These are phyloP conservation scores for Phymanthus crucifer DNA, from an alignment of 92 coral and sea anemone species.

Conservation along the genomic window DNA sequence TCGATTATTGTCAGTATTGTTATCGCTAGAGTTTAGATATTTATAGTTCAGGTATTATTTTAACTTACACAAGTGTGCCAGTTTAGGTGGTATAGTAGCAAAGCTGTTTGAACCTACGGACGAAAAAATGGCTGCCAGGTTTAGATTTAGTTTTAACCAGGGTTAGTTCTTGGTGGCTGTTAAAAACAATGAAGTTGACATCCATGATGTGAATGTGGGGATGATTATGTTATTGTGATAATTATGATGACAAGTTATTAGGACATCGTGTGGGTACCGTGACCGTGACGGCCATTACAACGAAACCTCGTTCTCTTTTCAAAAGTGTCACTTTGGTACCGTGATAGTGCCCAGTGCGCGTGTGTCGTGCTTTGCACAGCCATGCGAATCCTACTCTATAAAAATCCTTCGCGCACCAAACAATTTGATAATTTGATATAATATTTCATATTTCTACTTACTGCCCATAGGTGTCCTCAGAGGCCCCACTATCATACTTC, in stretches of 20 bases:
- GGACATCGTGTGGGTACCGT: background rate
- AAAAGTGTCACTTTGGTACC: no score
- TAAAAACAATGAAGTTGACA: background rate
- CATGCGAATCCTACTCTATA: no score
- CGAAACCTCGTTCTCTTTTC: no score
- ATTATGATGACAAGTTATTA: background rate
- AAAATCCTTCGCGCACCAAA: no score
- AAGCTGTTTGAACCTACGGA: conserved; percentile 2
- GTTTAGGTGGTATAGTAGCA: conserved; percentile 25
- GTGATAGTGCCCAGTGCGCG: no score
- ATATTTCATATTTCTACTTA: conserved; percentile 24
- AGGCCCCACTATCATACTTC: conserved; percentile 83
- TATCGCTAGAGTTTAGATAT: background rate
- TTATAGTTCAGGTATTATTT: background rate
- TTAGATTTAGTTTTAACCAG: conserved; percentile 7
- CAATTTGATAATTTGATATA: no score
- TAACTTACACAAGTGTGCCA: conserved; percentile 15
- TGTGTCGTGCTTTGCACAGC: no score
- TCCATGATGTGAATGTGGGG: background rate
- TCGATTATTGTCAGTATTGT: background rate
- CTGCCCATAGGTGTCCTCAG: conserved; percentile 88
- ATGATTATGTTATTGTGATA: conserved; percentile 6
- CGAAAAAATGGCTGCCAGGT: conserved; percentile 23
- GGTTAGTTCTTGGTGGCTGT: background rate
- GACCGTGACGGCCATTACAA: no score